These are phyloP conservation scores for Drosophila mimetica DNA, from an alignment of 2,888 invertebrate species.

Conservation along the genomic window DNA sequence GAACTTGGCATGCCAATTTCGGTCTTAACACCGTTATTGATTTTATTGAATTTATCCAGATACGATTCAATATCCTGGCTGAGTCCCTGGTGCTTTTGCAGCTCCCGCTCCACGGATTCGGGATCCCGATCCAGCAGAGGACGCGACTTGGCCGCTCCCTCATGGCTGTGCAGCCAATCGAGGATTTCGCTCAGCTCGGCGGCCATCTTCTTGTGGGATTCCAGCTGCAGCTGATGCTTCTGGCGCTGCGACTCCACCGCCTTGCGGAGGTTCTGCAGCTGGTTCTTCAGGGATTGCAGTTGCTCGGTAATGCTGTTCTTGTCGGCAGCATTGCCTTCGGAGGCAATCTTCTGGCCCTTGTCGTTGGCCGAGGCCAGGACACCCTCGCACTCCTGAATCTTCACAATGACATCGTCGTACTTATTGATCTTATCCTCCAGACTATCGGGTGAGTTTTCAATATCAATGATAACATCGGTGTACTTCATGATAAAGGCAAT, in stretches of 20 bases:
- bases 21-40: conserved; percentile 89
- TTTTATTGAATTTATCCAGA: conserved; percentile 88
- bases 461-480: conserved; percentile 92
- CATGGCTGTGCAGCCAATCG: conserved; percentile 93
- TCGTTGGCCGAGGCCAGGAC: conserved; percentile 93
- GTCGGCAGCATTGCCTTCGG: conserved; percentile 94
- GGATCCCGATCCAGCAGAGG: conserved; percentile 92
- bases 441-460: conserved; percentile 92
- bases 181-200: conserved; percentile 93
- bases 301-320: conserved; percentile 94
- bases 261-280: conserved; percentile 90
- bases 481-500: conserved; percentile 94
- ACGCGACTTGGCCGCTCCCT: conserved; percentile 91
- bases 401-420: conserved; percentile 93
- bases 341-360: conserved; percentile 96
- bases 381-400: conserved; percentile 96
- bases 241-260: conserved; percentile 93
- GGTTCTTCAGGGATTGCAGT: conserved; percentile 93
- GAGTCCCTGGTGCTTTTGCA: conserved; percentile 90
- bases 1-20: conserved; percentile 93
- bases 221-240: conserved; percentile 94
- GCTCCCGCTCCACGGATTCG: conserved; percentile 91
- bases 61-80: conserved; percentile 89
- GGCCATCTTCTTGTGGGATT: conserved; percentile 93
- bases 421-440: conserved; percentile 94